Evolutionary conservation across 2,113 vertebrate species (phyloP).

Genomic region (Beaufortia kweichowensis): DNA sequence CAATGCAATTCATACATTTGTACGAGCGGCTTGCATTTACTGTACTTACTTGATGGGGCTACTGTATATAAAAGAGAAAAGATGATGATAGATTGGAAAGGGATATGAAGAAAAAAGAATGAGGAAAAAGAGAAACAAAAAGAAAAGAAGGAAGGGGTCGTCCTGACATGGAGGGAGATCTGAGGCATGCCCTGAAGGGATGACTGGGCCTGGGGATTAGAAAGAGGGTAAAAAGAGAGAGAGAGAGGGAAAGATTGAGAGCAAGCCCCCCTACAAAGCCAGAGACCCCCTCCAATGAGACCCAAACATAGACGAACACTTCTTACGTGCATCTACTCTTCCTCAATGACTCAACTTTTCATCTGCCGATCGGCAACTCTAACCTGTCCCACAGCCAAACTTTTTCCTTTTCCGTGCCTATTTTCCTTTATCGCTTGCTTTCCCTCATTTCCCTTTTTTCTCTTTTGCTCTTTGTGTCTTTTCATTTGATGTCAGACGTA

Average conservation of each 20-base stretch:
- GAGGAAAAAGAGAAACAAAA: constrained; percentile 1
- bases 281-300: constrained; percentile 89
- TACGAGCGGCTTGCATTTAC: not conserved
- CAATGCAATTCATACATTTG: not conserved
- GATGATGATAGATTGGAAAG: constrained; percentile 66
- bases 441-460: constrained; percentile 64
- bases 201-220: constrained; percentile 98
- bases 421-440: constrained; percentile 35
- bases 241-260: constrained; percentile 25
- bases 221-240: constrained; percentile 13
- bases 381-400: constrained; percentile 41
- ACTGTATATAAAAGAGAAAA: not conserved
- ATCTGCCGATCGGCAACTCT: constrained; percentile 77
- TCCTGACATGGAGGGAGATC: constrained; percentile 86
- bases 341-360: constrained; percentile 77
- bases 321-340: constrained; percentile 84
- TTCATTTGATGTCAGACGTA: constrained; percentile 94
- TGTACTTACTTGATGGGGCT: not conserved
- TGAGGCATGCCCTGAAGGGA: constrained; percentile 99
- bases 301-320: constrained; percentile 92
- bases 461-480: constrained; percentile 59
- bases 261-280: constrained; percentile 75
- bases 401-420: constrained; percentile 49
- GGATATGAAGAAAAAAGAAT: constrained; percentile 75
- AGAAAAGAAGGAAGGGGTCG: constrained; percentile 37